Evolutionary conservation across 2,113 vertebrate species (phyloP), one percentile per base, ranked within the genome.

Genomic region (Crotophaga sulcirostris): DNA sequence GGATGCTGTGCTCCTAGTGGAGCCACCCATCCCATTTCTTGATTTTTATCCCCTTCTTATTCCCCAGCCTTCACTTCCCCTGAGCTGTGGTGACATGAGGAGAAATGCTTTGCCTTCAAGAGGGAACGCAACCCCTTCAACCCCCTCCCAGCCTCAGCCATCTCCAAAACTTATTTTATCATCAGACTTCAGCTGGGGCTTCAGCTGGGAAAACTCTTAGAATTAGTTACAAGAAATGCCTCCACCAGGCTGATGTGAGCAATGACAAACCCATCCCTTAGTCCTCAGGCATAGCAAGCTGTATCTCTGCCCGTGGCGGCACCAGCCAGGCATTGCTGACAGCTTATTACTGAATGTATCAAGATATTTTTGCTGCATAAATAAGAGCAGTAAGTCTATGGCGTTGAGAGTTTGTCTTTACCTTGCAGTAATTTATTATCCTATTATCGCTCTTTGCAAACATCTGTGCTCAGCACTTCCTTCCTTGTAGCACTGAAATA

Each of bases 371-470:
- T 93, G 47, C 75, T 90, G 68, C 54, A 79, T 86, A 88, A 95
- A 90, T 81, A 90, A 88, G 44, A 87, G 74, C 60, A 77, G 16
- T 73, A 91, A 34, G 64, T 95, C 76, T 86, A 17, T 42, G 51
- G 52, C 3, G 4, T 16, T 64, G 73, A 89, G 82, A 89, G 59
- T 80, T 96, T 95, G 70, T 74, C 80, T 96, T 96, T 75, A 87
- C 77, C 85, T 87, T 84, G 58, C 63, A 82, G 81, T 95, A 97
- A 98, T 98, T 98, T 98, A 98, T 97, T 97, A 97, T 94, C 90
- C 94, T 98, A 95, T 98, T 98, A 98, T 95, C 89, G 90, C 93
- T 97, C 97, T 96, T 96, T 96, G 95, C 94, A 97, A 97, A 96
- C 94, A 94, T 97, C 97, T 97, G 76, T 75, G 70, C 78, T 97